A percentile compares a stretch with the other conserved stretches of the same genome.
phyloP scores from a whole-genome alignment of 2,797 vertebrate species.

The Propithecus deckenii region DNA sequence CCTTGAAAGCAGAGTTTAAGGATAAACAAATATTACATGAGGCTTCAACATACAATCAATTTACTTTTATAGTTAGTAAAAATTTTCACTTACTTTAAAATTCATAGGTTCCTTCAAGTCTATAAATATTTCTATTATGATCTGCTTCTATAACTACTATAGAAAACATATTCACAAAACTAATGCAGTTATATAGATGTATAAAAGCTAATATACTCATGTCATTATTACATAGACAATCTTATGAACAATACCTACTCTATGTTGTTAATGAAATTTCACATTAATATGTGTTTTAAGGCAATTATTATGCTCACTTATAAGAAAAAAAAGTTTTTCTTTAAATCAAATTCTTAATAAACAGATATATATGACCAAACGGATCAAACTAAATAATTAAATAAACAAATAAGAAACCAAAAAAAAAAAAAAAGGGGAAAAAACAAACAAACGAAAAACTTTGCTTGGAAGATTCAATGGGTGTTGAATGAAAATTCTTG shows the following conservation, averaged over 20 bases:
- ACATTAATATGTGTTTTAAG: background rate
- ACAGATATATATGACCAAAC: background rate
- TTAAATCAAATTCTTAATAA: background rate
- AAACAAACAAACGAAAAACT: no score
- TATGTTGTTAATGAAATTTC: background rate
- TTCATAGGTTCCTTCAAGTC: background rate
- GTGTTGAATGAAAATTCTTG: background rate
- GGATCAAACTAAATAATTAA: background rate
- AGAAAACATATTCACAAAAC: background rate
- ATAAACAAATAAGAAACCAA: background rate
- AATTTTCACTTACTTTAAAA: background rate
- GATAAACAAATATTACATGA: background rate
- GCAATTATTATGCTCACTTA: background rate
- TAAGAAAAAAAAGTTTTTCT: background rate
- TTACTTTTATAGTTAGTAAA: background rate
- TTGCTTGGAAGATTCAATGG: background rate
- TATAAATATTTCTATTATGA: background rate
- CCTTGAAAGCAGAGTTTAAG: background rate
- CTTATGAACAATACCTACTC: background rate
- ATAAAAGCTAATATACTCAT: background rate
- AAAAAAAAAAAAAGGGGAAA: background rate
- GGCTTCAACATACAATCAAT: background rate
- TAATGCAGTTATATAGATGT: background rate
- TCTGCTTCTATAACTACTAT: background rate
- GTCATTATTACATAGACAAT: background rate